These are phyloP conservation scores for Athene noctua DNA, from an alignment of 2,113 vertebrate genomes.

Conservation along the genomic window DNA sequence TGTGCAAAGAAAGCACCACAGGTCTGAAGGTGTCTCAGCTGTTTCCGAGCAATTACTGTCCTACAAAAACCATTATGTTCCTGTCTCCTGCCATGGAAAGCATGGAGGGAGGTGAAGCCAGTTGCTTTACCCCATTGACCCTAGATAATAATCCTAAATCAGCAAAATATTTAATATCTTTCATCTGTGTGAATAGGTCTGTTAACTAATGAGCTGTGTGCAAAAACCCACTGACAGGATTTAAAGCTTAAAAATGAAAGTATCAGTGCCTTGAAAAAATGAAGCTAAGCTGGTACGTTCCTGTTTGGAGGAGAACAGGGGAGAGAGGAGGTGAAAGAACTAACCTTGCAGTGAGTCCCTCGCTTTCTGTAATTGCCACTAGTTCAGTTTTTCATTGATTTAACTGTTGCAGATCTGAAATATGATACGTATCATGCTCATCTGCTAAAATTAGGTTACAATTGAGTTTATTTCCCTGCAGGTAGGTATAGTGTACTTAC, in stretches of 20 bases:
- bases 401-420: neutral
- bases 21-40: neutral
- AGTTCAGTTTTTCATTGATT: neutral
- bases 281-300: neutral
- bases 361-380: neutral
- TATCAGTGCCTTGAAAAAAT: neutral
- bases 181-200: neutral
- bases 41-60: neutral
- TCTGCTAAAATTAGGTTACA: neutral
- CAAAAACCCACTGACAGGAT: neutral
- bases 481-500: neutral
- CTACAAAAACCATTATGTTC: accelerated
- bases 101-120: accelerated
- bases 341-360: neutral
- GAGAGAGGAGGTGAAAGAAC: neutral
- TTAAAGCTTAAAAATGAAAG: neutral
- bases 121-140: neutral
- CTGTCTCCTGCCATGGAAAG: neutral
- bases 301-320: neutral
- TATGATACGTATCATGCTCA: neutral
- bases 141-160: neutral
- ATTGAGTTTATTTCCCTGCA: neutral
- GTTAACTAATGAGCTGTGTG: neutral
- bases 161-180: neutral
- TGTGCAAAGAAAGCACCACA: neutral